A percentile compares a stretch with the other conserved stretches of the same genome.
phyloP scores from a whole-genome alignment of 2,113 vertebrate genomes.

The Osmerus mordax region DNA sequence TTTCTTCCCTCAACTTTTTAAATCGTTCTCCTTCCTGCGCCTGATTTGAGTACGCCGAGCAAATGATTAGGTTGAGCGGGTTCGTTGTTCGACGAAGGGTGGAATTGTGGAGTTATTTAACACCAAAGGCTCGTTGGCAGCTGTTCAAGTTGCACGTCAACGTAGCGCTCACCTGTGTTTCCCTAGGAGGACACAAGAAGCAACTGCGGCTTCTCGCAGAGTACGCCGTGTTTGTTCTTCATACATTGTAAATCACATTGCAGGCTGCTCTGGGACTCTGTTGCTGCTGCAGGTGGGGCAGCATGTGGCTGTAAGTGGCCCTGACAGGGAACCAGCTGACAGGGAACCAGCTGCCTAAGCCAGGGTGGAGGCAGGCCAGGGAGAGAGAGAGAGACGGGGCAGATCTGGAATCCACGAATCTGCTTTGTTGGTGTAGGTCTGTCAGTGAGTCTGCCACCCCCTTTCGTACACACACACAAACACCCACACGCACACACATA shows the following conservation, averaged over 20 bases:
- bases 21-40: no score
- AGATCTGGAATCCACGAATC: no score
- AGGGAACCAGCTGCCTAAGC: conserved; percentile 31
- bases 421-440: no score
- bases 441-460: background rate
- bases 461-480: background rate
- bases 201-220: background rate
- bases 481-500: background rate
- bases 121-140: no score
- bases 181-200: background rate
- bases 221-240: conserved; percentile 30
- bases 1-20: no score
- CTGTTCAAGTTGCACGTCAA: no score
- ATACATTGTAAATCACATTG: conserved; percentile 10
- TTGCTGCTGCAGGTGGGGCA: conserved; percentile 45
- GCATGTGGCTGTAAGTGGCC: conserved; percentile 47
- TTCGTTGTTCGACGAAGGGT: no score
- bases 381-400: no score
- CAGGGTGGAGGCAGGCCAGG: conserved; percentile 12
- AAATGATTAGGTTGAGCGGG: no score
- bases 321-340: conserved; percentile 45
- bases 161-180: no score
- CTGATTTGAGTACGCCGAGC: no score
- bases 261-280: conserved; percentile 19
- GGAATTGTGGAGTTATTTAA: no score